These are phyloP conservation scores for Aspidapion aeneum DNA, from an alignment of 2,888 invertebrate genomes.

Conservation along the genomic window DNA sequence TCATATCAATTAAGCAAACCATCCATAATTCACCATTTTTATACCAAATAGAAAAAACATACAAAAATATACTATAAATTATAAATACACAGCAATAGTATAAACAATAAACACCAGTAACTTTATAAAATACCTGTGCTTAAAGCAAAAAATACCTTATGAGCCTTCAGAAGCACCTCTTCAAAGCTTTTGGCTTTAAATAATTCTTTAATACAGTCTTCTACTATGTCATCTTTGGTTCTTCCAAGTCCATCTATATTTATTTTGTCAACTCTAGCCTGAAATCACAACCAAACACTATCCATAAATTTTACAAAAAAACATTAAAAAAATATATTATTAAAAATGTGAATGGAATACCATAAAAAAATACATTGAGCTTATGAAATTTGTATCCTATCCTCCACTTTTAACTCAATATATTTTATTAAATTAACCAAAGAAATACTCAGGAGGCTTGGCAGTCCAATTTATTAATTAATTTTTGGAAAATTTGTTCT, in stretches of 20 bases:
- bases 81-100: no score
- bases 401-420: neutral
- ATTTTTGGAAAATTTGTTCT: no score
- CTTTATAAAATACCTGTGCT: no score
- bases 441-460: no score
- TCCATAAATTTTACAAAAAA: neutral
- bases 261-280: slow-evolving; percentile 83
- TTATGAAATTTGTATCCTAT: neutral
- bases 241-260: slow-evolving; percentile 80
- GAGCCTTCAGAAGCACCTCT: slow-evolving; percentile 70
- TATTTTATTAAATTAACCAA: neutral
- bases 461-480: no score
- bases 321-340: neutral
- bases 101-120: no score
- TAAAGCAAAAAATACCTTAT: slow-evolving; percentile 55
- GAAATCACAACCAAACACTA: slow-evolving; percentile 30
- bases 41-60: no score
- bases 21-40: no score
- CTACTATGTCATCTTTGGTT: slow-evolving; percentile 87
- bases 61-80: no score
- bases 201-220: slow-evolving; percentile 73
- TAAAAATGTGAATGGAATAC: neutral
- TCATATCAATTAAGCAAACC: no score
- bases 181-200: slow-evolving; percentile 84
- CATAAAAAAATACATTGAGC: neutral